Percentiles rank a stretch among this genome's conserved stretches.
phyloP scores from a whole-genome alignment of 2,113 vertebrate genomes.

The Anser cygnoides region DNA sequence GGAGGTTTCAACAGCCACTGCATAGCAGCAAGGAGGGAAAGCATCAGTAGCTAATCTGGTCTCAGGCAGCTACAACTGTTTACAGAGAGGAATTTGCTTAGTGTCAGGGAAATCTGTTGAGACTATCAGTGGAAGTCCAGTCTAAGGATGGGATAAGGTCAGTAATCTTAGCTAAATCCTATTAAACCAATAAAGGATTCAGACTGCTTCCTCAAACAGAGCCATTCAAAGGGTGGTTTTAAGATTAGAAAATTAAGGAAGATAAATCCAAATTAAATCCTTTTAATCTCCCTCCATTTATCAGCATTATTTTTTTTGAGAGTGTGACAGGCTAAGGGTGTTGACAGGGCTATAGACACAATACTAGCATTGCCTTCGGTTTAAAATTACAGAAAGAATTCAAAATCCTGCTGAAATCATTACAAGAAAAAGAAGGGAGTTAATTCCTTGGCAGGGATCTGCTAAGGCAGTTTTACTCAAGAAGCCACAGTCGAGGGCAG shows the following conservation, averaged over 20 bases:
- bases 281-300: background rate
- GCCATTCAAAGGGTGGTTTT: background rate
- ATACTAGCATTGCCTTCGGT: background rate
- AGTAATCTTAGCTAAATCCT: conserved; percentile 40
- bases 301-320: background rate
- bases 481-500: background rate
- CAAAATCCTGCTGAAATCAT: background rate
- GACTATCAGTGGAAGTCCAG: background rate
- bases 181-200: conserved; percentile 24
- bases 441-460: background rate
- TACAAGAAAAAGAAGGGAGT: background rate
- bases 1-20: background rate
- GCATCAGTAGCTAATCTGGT: background rate
- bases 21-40: rapidly evolving
- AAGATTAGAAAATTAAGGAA: conserved; percentile 12
- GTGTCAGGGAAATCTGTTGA: conserved; percentile 16
- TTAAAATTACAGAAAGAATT: background rate
- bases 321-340: background rate
- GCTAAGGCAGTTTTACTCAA: background rate
- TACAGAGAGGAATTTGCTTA: background rate
- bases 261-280: background rate
- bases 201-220: background rate
- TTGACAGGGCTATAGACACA: rapidly evolving
- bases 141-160: conserved; percentile 10
- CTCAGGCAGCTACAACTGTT: background rate